phyloP scores from a whole-genome alignment of 2,888 invertebrate species.

The Merodon equestris region DNA sequence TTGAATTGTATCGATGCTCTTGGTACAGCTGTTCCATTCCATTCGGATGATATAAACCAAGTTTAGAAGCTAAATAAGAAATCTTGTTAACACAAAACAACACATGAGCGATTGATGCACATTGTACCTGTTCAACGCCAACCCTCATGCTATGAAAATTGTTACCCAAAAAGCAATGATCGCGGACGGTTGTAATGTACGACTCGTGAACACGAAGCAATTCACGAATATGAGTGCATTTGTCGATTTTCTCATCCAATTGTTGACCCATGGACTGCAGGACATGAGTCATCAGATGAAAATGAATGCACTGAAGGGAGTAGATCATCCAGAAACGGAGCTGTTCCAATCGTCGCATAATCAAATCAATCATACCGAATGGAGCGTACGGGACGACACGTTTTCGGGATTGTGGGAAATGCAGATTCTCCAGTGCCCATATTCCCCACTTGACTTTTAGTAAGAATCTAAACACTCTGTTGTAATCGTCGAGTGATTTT shows the following conservation, averaged over 20 bases:
- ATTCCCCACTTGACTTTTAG: conserved; percentile 81
- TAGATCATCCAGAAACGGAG: conserved; percentile 81
- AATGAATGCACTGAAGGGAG: conserved; percentile 80
- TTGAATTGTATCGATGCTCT: conserved; percentile 70
- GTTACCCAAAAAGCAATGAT: conserved; percentile 74
- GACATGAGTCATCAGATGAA: conserved; percentile 79
- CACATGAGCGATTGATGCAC: neutral
- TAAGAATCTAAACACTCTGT: conserved; percentile 80
- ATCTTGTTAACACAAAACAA: neutral
- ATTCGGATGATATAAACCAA: conserved; percentile 74
- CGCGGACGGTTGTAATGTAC: conserved; percentile 74
- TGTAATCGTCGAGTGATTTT: conserved; percentile 73
- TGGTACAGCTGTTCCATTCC: conserved; percentile 75
- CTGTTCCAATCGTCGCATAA: conserved; percentile 79
- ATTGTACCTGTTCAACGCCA: conserved; percentile 74
- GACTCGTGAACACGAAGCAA: conserved; percentile 75
- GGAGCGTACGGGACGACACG: conserved; percentile 71
- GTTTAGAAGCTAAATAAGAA: conserved; percentile 73
- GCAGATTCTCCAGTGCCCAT: conserved; percentile 80
- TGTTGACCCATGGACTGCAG: conserved; percentile 77
- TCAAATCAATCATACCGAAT: conserved; percentile 74
- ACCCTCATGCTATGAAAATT: conserved; percentile 70
- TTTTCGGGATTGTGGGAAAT: conserved; percentile 75
- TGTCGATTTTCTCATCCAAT: conserved; percentile 73
- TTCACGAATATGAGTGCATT: conserved; percentile 73